Evolutionary conservation across 2,113 vertebrate species (phyloP), one percentile per base, ranked within the genome.

Genomic region (Sitta europaea): DNA sequence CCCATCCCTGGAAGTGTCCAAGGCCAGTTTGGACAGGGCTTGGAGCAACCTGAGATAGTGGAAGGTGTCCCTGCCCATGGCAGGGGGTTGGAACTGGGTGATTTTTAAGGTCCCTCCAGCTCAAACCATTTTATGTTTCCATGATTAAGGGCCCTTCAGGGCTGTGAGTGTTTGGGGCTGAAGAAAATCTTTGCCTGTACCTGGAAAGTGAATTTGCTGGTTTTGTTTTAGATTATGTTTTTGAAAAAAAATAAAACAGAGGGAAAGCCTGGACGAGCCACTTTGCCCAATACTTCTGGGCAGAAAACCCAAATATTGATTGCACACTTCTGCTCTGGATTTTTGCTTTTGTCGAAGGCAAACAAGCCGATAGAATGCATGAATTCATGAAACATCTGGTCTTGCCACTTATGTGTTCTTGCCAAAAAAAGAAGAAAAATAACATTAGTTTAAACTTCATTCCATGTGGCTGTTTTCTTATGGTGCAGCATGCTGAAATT

Each of bases 391-490:
- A 95, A 97, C 91, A 92, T 90, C 94, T 96, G 94, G 82, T 93
- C 77, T 76, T 90, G 75, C 27, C 71, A 66, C 47, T 66, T 51
- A 80, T 35, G 75, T 51, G 29, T 68, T 77, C 94, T 90, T 86
- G 75, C 59, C 75, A 78, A 59, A 94, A 93, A 66, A 61, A 82
- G 38, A 77, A 90, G 82, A 80, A 93, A 95, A 94, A 95, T 58
- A 90, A 79, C 28, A 50, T 92, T 92, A 88, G 78, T 76, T 88
- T 81, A 76, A 93, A 86, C 75, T 95, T 95, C 29, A 10, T 83
- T 88, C 79, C 73, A 23, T 71, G 95, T 97, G 94, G 95, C 92
- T 93, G 95, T 92, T 86, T 94, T 97, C 94, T 96, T 93, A 66
- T 73, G 79, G 86, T 86, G 90, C 90, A 73, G 62, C 47, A 88